Evolutionary conservation across 2,113 vertebrate genomes (phyloP).

Genomic region (Chunga burmeisteri): DNA sequence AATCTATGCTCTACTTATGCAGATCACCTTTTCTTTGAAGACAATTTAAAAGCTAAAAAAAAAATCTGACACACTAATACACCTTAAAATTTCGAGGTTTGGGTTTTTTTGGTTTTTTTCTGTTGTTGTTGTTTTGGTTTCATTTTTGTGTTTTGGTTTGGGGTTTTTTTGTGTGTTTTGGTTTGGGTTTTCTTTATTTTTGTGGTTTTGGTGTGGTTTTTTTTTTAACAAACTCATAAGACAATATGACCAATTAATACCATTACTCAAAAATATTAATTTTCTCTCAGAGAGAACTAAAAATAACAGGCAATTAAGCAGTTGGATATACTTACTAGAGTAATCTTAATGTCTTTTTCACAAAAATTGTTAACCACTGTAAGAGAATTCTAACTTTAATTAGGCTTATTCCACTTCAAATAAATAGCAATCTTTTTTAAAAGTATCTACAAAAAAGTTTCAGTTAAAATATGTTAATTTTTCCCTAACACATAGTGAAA

Average conservation of each 20-base stretch:
- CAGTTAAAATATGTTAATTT: neutral
- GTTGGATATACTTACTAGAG: neutral
- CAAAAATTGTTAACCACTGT: neutral
- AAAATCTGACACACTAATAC: neutral
- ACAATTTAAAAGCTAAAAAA: neutral
- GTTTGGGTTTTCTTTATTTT: too few relatives aligned
- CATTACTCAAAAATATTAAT: neutral
- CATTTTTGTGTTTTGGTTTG: neutral
- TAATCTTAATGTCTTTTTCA: neutral
- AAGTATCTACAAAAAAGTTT: neutral
- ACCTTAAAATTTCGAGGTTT: neutral
- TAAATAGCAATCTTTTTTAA: neutral
- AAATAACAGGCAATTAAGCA: slow-evolving; percentile 14
- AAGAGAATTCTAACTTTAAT: neutral
- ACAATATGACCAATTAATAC: neutral
- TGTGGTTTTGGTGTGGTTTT: accelerated
- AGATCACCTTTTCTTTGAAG: neutral
- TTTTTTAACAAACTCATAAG: neutral
- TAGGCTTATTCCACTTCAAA: neutral
- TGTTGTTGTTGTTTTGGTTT: too few relatives aligned
- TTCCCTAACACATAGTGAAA: neutral
- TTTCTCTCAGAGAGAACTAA: neutral
- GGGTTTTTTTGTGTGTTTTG: neutral
- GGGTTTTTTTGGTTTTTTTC: too few relatives aligned
- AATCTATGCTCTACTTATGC: neutral